Evolutionary conservation across 2,113 vertebrate species (phyloP), one percentile per base, ranked within the genome.

Genomic region (Rhinoptilus africanus): DNA sequence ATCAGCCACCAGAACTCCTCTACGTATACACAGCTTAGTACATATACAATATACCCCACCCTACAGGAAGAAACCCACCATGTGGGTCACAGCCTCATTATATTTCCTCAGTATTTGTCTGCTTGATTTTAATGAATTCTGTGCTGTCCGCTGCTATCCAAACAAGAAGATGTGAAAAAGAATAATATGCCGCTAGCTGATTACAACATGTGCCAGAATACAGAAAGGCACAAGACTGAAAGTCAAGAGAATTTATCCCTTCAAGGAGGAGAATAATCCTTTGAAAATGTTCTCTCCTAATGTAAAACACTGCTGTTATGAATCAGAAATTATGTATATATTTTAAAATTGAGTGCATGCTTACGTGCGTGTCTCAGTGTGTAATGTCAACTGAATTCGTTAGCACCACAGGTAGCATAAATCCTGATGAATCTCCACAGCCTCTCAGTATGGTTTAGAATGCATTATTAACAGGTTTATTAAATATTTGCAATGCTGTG

Each of bases 381-480:
- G 81, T 64, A 71, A 62, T 21, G 41, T 45, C 50, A 87, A 72
- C 60, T 69, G 88, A 90, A 68, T 88, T 94, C 56, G n/a, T 72
- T 78, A 91, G 80, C 73, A 89, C 62, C n/a, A 82, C 76, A 96
- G 86, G 96, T 81, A 89, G 94, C 37, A 78, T 47, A 95, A 97
- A 94, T 57, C 73, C 76, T 91, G 69, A 57, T 87, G 62, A 86
- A 94, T 88, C 80, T 91, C 73, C 35, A 51, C 26, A 81, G 56
- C 21, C 43, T 81, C 66, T 57, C 51, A 35, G 88, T 48, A 11
- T 66, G 53, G 74, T 53, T 59, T 73, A 37, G 47, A 94, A 95
- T 86, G 59, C 35, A 74, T 93, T 94, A 96, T 93, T 92, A 91
- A 95, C 34, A 89, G 48, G 62, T 85, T 92, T 96, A 87, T 93